Conservation (phyloP, 2,113 vertebrate genomes). For the Gavialis gangeticus region DNA sequence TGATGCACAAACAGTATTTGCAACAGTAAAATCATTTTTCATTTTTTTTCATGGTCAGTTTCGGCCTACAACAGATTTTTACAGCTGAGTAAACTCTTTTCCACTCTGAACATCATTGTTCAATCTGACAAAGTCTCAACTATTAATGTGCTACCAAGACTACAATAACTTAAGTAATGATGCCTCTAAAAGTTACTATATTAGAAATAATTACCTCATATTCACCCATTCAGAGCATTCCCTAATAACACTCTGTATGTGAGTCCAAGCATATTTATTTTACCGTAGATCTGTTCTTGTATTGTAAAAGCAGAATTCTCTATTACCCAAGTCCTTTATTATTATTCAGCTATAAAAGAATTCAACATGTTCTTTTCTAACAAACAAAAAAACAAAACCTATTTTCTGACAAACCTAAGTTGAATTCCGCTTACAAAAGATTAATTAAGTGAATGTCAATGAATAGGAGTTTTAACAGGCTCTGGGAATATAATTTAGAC, state of each 20-base stretch:
- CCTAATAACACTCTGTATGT: neutral
- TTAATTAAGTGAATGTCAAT: neutral
- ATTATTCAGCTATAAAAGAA: neutral
- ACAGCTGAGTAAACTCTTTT: neutral
- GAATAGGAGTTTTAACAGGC: neutral
- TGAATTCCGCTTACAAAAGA: neutral
- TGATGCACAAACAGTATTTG: neutral
- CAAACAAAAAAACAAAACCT: neutral
- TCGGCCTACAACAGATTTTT: neutral
- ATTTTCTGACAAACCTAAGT: neutral
- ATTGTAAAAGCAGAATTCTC: neutral
- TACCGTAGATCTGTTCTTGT: neutral
- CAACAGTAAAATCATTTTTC: neutral
- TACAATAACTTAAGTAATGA: neutral
- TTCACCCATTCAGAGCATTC: neutral
- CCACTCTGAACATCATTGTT: neutral
- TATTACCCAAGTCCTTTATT: neutral
- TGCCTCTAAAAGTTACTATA: neutral
- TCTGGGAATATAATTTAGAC: no score
- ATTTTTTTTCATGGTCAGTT: neutral
- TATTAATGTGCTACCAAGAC: neutral
- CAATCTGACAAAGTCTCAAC: neutral
- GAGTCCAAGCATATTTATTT: neutral
- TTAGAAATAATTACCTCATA: neutral
- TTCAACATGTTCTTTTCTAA: neutral